phyloP scores from a whole-genome alignment of 1,140 invertebrate genomes.

The Drosophila varians region DNA sequence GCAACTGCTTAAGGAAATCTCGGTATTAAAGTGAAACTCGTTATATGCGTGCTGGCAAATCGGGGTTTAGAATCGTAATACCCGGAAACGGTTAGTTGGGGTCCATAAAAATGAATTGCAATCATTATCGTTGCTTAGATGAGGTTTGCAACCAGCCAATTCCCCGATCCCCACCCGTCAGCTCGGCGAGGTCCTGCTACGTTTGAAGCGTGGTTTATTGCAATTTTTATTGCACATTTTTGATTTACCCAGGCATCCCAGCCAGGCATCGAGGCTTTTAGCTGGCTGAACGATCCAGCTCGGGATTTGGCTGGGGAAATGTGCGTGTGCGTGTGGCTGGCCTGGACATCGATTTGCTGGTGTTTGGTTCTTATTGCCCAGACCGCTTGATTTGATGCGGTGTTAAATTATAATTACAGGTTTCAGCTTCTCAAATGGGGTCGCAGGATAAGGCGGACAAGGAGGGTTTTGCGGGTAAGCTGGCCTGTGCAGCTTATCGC shows the following conservation, averaged over 20 bases:
- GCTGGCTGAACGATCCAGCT: conserved; percentile 12
- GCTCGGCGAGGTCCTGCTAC: conserved; percentile 9
- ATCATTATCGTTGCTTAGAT: conserved; percentile 79
- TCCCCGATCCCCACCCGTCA: background rate
- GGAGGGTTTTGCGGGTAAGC: background rate
- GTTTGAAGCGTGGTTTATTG: conserved; percentile 59
- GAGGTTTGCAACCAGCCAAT: conserved; percentile 49
- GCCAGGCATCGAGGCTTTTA: conserved; percentile 32
- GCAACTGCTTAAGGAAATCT: conserved; percentile 13
- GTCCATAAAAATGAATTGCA: conserved; percentile 75
- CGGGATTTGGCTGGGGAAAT: conserved; percentile 9
- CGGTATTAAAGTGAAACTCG: conserved; percentile 34
- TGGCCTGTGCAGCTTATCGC: conserved; percentile 53
- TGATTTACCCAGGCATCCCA: conserved; percentile 57
- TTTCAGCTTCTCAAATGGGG: conserved; percentile 47
- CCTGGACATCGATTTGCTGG: conserved; percentile 43
- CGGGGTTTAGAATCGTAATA: conserved; percentile 59
- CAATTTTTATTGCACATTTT: conserved; percentile 73
- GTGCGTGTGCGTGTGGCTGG: conserved; percentile 41
- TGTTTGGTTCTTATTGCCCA: conserved; percentile 32
- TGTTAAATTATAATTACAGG: conserved; percentile 76
- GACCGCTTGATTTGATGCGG: conserved; percentile 39
- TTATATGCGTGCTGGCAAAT: conserved; percentile 63
- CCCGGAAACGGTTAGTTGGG: conserved; percentile 64
- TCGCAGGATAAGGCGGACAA: conserved; percentile 1